Percentiles rank a stretch among this genome's conserved stretches.
Evolutionary conservation across 2,797 vertebrate genomes (phyloP).

Genomic region (Argya squamiceps): DNA sequence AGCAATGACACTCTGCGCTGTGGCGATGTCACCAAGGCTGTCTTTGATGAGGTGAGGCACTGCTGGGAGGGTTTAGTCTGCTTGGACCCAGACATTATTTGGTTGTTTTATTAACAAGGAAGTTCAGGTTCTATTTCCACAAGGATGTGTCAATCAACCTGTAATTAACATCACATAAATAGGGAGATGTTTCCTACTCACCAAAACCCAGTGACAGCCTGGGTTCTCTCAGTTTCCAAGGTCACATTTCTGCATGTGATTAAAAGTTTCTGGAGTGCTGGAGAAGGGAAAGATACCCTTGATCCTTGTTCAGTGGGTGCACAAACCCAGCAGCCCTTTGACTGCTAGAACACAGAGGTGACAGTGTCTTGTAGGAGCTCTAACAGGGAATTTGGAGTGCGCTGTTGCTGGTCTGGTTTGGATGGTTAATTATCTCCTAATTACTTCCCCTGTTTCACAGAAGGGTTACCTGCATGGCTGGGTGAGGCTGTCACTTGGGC

Average conservation of each 20-base stretch:
- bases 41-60: constrained; percentile 85
- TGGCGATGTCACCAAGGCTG: constrained; percentile 81
- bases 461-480: background rate
- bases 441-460: background rate
- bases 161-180: background rate
- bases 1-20: constrained; percentile 84
- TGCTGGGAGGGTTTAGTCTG: background rate
- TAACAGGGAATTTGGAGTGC: too few species aligned
- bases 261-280: background rate
- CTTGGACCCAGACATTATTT: accelerated
- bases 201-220: too few species aligned
- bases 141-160: background rate
- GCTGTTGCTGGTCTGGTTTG: background rate
- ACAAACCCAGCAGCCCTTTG: background rate
- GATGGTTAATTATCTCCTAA: background rate
- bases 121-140: background rate
- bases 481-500: background rate
- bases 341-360: background rate
- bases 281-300: background rate
- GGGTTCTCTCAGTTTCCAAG: background rate
- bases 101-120: background rate
- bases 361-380: background rate
- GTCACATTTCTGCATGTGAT: background rate
- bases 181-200: background rate
- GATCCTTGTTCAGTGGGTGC: background rate